phyloP scores from a whole-genome alignment of 2,113 vertebrate species.

The Dicerorhinus sumatrensis region DNA sequence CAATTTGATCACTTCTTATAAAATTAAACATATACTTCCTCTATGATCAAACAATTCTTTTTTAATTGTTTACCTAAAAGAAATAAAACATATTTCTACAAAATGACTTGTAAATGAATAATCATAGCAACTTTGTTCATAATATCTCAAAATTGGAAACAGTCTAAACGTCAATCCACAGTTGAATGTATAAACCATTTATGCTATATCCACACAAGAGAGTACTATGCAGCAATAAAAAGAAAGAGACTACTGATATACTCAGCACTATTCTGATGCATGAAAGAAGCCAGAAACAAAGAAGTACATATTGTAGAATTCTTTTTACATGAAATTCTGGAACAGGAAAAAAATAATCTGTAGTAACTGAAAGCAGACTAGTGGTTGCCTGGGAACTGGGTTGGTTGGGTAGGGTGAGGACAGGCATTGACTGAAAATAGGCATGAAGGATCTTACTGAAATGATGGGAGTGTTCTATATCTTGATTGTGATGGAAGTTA shows the following conservation, averaged over 20 bases:
- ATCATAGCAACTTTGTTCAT: not conserved
- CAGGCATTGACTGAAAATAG: not conserved
- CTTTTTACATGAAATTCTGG: constrained; percentile 7
- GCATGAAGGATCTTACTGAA: not conserved
- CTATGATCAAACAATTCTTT: not conserved
- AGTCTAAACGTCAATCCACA: not conserved
- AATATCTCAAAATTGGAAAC: not conserved
- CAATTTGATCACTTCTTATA: not conserved
- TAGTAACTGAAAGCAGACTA: not conserved
- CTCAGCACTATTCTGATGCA: not conserved
- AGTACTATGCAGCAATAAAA: constrained; percentile 20
- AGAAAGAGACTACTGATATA: not conserved
- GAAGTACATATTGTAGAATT: not conserved
- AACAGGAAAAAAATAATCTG: not conserved
- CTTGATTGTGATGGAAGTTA: not conserved
- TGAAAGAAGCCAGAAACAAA: not conserved
- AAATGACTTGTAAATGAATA: not conserved
- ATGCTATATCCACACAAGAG: not conserved
- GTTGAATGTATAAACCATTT: not conserved
- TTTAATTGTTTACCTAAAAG: not conserved
- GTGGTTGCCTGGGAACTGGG: not conserved
- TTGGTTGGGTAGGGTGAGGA: not conserved
- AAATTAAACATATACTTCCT: not conserved
- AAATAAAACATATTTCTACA: not conserved
- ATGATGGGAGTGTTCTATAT: not conserved